phyloP scores from a whole-genome alignment of 1,140 invertebrate species.

The Drosophila leontia region DNA sequence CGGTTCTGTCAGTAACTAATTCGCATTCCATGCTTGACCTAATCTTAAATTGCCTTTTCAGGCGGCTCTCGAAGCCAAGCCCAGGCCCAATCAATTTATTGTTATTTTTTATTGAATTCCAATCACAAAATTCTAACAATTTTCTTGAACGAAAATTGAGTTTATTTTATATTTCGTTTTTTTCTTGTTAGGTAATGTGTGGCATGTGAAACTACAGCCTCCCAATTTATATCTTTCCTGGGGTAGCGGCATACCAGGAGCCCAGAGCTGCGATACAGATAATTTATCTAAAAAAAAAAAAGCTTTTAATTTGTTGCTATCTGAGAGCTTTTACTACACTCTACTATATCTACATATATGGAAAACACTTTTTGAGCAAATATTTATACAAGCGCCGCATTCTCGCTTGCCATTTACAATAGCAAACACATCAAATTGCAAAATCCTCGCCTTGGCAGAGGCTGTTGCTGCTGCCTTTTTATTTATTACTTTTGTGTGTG shows the following conservation, averaged over 20 bases:
- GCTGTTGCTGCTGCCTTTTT: slow-evolving; percentile 24
- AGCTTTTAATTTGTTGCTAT: slow-evolving; percentile 38
- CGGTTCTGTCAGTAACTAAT: slow-evolving; percentile 31
- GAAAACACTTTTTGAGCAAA: slow-evolving; percentile 32
- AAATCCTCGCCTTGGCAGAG: slow-evolving; percentile 47
- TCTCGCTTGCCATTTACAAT: slow-evolving; percentile 47
- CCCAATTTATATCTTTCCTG: slow-evolving; percentile 14
- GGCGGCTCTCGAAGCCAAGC: slow-evolving; percentile 29
- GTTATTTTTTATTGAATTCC: slow-evolving; percentile 32
- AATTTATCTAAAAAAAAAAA: slow-evolving; percentile 35
- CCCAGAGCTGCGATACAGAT: slow-evolving; percentile 5
- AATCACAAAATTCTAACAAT: slow-evolving; percentile 28
- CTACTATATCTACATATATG: slow-evolving; percentile 28
- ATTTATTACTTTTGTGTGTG: slow-evolving; percentile 11
- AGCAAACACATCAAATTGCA: slow-evolving; percentile 57
- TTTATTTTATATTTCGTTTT: background rate
- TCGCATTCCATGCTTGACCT: slow-evolving; percentile 46
- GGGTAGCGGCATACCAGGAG: slow-evolving; percentile 15
- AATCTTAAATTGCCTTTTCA: slow-evolving; percentile 43
- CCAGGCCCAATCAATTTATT: slow-evolving; percentile 29
- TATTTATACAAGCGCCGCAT: slow-evolving; percentile 56
- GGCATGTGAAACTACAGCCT: background rate
- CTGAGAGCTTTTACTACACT: slow-evolving; percentile 35
- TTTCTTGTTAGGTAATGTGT: background rate
- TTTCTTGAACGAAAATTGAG: slow-evolving; percentile 19